phyloP scores from a whole-genome alignment of 2,113 vertebrate species.

The Catharus bicknelli region DNA sequence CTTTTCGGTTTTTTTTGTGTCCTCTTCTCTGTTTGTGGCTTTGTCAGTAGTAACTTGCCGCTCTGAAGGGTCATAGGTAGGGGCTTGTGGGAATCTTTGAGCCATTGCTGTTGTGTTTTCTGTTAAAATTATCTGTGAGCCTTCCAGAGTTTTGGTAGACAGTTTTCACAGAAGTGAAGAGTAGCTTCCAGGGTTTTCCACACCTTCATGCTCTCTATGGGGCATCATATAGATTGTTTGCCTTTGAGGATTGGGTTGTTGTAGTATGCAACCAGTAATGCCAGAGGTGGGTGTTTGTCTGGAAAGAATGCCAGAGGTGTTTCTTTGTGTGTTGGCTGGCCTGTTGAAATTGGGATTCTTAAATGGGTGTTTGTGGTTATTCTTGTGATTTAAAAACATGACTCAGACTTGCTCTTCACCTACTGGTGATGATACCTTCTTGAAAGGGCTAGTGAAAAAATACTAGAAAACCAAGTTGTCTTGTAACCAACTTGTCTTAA shows the following conservation, averaged over 20 bases:
- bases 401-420: neutral
- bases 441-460: neutral
- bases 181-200: neutral
- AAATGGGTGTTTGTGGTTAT: neutral
- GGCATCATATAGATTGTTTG: neutral
- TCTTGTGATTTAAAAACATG: neutral
- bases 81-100: neutral
- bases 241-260: neutral
- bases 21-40: neutral
- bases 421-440: neutral
- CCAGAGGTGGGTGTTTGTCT: neutral
- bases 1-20: neutral
- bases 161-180: neutral
- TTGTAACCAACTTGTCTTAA: neutral
- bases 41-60: neutral
- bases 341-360: neutral
- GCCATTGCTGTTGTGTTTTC: neutral
- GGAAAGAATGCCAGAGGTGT: neutral
- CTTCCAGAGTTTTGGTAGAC: neutral
- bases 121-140: neutral
- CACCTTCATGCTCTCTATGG: fast-evolving
- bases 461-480: neutral
- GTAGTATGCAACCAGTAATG: neutral
- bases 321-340: neutral
- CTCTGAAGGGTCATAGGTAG: neutral